Evolutionary conservation across 2,797 vertebrate species (phyloP).

Genomic region (Gymnocypris eckloni): DNA sequence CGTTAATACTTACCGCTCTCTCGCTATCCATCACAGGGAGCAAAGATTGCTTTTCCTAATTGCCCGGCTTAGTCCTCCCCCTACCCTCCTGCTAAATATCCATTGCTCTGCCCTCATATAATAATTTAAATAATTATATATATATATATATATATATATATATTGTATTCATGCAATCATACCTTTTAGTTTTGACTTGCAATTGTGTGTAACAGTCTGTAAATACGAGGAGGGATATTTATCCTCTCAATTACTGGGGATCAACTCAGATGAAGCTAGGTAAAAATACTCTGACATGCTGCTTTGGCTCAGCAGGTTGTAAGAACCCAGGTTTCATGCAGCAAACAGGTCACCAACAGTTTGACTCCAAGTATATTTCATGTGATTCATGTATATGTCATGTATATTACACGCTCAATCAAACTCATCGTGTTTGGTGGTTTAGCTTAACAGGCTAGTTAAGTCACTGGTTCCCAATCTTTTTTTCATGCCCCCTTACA

Average conservation of each 20-base stretch:
- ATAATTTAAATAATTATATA: slow-evolving; percentile 19
- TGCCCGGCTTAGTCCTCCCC: slow-evolving; percentile 44
- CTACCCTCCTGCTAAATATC: slow-evolving; percentile 47
- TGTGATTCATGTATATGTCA: background rate
- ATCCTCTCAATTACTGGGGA: slow-evolving; percentile 72
- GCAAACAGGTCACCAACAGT: slow-evolving; percentile 25
- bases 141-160: too few species aligned
- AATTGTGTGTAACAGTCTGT: slow-evolving; percentile 22
- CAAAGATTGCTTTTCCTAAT: slow-evolving; percentile 56
- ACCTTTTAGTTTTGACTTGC: background rate
- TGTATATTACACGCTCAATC: background rate
- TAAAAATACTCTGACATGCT: slow-evolving; percentile 68
- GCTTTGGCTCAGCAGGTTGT: slow-evolving; percentile 32
- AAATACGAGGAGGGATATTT: slow-evolving; percentile 56
- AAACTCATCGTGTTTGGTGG: slow-evolving; percentile 13
- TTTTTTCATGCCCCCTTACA: too few species aligned
- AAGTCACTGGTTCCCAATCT: background rate
- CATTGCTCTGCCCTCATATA: slow-evolving; percentile 42
- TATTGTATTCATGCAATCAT: background rate
- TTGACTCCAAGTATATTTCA: slow-evolving; percentile 23
- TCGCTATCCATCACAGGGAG: slow-evolving; percentile 37
- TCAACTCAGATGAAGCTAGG: slow-evolving; percentile 68
- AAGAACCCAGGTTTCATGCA: slow-evolving; percentile 10
- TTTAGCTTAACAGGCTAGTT: slow-evolving; percentile 39
- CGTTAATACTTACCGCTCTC: slow-evolving; percentile 61